Conservation (phyloP, 2,888 invertebrate species). For the Plagiodera versicolora region DNA sequence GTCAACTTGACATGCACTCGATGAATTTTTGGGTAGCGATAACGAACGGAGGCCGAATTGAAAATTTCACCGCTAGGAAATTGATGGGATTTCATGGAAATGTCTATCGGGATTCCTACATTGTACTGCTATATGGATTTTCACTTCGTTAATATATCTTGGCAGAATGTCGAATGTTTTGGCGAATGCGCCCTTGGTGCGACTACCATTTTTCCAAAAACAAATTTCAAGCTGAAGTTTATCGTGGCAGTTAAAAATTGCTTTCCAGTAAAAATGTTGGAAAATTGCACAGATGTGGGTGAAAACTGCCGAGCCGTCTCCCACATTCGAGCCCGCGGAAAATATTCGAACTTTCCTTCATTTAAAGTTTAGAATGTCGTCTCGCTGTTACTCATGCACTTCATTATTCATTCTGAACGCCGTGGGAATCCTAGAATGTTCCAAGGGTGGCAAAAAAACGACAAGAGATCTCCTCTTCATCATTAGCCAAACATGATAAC, state of each 20-base stretch:
- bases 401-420: constrained; percentile 26
- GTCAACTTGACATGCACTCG: not conserved
- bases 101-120: too few species aligned
- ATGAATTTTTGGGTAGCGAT: not conserved
- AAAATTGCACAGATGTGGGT: not conserved
- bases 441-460: not conserved
- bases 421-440: constrained; percentile 18
- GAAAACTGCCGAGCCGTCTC: constrained; percentile 15
- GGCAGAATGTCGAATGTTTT: too few species aligned
- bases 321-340: constrained; percentile 21
- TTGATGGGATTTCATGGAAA: too few species aligned
- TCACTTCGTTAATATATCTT: too few species aligned
- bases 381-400: constrained; percentile 17
- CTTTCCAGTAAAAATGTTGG: not conserved
- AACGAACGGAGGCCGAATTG: too few species aligned
- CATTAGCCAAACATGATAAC: too few species aligned
- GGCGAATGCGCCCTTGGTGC: too few species aligned
- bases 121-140: too few species aligned
- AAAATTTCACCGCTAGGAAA: too few species aligned
- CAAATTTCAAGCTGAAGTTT: too few species aligned
- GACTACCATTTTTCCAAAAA: too few species aligned
- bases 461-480: too few species aligned
- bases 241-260: not conserved
- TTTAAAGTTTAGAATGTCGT: constrained; percentile 24
- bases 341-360: constrained; percentile 22